Evolutionary conservation across 2,797 vertebrate genomes (phyloP).

Genomic region (Perodicticus potto): DNA sequence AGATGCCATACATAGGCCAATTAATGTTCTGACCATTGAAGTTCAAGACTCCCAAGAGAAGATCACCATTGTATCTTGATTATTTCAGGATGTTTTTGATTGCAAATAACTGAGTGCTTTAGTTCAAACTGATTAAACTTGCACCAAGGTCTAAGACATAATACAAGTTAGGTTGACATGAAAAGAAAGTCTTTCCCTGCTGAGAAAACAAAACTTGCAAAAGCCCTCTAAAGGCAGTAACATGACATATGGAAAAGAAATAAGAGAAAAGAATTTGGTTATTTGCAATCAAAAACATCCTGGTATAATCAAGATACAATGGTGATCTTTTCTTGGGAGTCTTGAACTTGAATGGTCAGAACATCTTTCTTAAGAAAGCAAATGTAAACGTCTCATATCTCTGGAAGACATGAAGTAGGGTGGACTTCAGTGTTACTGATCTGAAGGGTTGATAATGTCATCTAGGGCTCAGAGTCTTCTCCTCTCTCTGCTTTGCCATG

Average conservation of each 20-base stretch:
- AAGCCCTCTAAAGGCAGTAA: neutral
- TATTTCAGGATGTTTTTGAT: neutral
- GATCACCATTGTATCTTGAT: neutral
- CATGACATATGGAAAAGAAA: neutral
- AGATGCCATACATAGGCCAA: no score
- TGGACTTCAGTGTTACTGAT: neutral
- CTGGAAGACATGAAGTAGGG: neutral
- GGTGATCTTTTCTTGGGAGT: neutral
- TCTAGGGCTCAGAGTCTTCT: neutral
- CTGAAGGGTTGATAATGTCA: neutral
- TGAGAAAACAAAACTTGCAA: neutral
- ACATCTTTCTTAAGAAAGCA: neutral
- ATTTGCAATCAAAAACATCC: neutral
- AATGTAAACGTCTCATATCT: neutral
- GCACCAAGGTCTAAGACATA: neutral
- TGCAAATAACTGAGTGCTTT: neutral
- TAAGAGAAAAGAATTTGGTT: slow-evolving; percentile 21
- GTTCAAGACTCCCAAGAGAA: neutral
- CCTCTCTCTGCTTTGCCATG: neutral
- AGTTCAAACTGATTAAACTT: neutral
- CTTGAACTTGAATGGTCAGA: neutral
- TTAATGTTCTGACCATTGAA: neutral
- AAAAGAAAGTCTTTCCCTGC: neutral
- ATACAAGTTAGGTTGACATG: slow-evolving; percentile 1
- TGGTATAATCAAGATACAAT: neutral